Percentiles rank a stretch among this genome's conserved stretches.
phyloP scores from a whole-genome alignment of 2,797 vertebrate genomes.

The Gastrophryne carolinensis region DNA sequence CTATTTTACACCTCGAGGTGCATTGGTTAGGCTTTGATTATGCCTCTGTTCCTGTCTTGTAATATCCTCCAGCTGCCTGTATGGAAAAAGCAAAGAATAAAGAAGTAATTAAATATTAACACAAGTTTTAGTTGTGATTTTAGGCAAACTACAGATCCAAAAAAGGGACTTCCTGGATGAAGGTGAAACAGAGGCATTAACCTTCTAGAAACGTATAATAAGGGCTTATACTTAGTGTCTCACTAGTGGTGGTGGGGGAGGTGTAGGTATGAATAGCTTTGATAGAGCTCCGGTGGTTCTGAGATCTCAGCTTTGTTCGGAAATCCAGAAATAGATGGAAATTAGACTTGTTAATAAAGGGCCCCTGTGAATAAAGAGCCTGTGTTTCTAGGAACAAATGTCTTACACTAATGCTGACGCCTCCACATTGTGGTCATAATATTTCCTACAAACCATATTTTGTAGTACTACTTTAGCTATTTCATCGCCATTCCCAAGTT shows the following conservation, averaged over 20 bases:
- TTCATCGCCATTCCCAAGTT: no score
- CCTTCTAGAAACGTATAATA: constrained; percentile 37
- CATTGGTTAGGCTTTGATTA: background rate
- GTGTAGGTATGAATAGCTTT: background rate
- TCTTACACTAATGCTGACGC: background rate
- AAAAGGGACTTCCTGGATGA: constrained; percentile 10
- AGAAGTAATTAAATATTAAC: background rate
- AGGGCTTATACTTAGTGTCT: constrained; percentile 28
- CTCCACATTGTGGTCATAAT: no score
- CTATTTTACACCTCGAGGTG: background rate
- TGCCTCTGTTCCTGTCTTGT: constrained; percentile 16
- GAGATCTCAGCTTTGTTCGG: background rate
- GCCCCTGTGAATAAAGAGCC: background rate
- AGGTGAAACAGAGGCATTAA: background rate
- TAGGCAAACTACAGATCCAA: background rate
- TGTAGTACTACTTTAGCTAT: no score
- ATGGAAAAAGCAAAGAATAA: no score
- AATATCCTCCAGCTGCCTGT: constrained; percentile 29
- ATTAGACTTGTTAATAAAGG: background rate
- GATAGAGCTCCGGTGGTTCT: background rate
- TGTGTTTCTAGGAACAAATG: background rate
- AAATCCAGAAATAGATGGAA: background rate
- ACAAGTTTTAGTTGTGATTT: background rate
- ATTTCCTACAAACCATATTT: no score
- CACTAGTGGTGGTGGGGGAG: constrained; percentile 1